These are phyloP conservation scores for Ageneiosus marmoratus DNA, from an alignment of 2,113 vertebrate species.

Conservation along the genomic window DNA sequence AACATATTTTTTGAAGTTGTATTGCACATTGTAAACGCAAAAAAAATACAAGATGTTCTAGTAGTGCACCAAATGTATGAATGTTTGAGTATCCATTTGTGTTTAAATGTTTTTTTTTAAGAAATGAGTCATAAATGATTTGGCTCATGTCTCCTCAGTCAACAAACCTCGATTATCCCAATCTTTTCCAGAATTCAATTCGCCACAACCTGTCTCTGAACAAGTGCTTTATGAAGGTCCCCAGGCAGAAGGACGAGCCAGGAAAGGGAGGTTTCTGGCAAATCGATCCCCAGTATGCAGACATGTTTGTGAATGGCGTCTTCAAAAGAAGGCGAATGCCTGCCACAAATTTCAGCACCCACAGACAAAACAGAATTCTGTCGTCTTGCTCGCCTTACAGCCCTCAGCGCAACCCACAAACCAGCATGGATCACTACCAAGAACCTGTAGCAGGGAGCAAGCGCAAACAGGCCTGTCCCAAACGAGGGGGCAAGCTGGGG, in stretches of 20 bases:
- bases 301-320: slow-evolving; percentile 81
- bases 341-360: slow-evolving; percentile 68
- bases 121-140: background rate
- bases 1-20: background rate
- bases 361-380: slow-evolving; percentile 66
- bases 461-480: slow-evolving; percentile 67
- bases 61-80: background rate
- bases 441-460: slow-evolving; percentile 50
- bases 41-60: background rate
- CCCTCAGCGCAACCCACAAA: slow-evolving; percentile 51
- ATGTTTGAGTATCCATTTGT: background rate
- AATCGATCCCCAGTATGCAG: slow-evolving; percentile 81
- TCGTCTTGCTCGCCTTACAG: slow-evolving; percentile 55
- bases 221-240: slow-evolving; percentile 94
- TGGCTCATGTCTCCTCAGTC: background rate
- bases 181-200: slow-evolving; percentile 83
- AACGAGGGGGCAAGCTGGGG: slow-evolving; percentile 57
- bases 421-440: slow-evolving; percentile 55
- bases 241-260: slow-evolving; percentile 87
- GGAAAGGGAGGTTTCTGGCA: slow-evolving; percentile 91
- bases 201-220: slow-evolving; percentile 92
- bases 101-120: background rate
- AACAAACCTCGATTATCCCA: slow-evolving; percentile 15
- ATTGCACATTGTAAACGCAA: background rate
- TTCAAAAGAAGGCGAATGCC: slow-evolving; percentile 80